phyloP scores from a whole-genome alignment of 2,888 invertebrate genomes.

The Autographa gamma region DNA sequence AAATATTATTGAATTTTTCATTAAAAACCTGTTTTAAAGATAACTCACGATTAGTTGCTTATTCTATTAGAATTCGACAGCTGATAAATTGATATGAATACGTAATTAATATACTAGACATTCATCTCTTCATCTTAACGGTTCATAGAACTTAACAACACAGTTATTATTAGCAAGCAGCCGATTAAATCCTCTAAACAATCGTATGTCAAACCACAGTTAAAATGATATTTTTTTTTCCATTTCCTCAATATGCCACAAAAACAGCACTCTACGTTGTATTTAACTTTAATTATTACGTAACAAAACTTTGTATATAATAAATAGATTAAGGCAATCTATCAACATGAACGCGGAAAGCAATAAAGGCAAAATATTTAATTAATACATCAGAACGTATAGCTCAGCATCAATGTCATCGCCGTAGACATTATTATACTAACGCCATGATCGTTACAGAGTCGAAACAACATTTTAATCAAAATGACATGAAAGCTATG shows the following conservation, averaged over 20 bases:
- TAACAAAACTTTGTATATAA: neutral
- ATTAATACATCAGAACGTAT: neutral
- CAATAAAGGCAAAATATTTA: conserved; percentile 1
- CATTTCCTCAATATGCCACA: neutral
- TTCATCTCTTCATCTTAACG: conserved; percentile 4
- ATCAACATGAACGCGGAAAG: neutral
- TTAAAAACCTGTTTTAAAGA: neutral
- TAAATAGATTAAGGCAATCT: neutral
- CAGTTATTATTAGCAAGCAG: neutral
- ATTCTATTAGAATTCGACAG: conserved; percentile 1
- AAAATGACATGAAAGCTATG: conserved; percentile 15
- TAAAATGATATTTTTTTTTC: neutral
- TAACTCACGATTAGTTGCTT: too few species aligned
- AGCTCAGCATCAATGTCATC: neutral
- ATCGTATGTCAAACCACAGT: conserved; percentile 1
- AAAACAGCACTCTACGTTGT: neutral
- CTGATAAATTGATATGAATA: neutral
- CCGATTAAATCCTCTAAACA: neutral
- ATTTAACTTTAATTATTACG: neutral
- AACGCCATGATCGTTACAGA: neutral
- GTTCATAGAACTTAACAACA: neutral
- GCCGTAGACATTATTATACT: neutral
- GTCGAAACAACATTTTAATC: conserved; percentile 10
- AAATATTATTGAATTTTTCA: neutral
- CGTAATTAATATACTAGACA: conserved; percentile 1